Evolutionary conservation across 2,113 vertebrate genomes (phyloP).

Genomic region (Micromys minutus): DNA sequence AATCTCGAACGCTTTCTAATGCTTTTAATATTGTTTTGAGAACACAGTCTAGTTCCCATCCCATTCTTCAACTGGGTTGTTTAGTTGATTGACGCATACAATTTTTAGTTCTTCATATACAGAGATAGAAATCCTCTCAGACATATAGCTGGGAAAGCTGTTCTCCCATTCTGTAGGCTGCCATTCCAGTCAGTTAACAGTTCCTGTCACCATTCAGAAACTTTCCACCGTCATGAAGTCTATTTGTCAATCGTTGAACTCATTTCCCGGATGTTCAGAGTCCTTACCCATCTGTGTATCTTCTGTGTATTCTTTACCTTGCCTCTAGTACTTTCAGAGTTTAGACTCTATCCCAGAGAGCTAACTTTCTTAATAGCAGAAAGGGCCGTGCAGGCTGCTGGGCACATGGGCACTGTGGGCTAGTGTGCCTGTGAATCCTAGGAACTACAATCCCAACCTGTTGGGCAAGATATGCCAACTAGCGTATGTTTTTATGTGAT

Average conservation of each 20-base stretch:
- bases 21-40: not conserved
- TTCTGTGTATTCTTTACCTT: not conserved
- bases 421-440: not conserved
- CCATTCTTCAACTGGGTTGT: not conserved
- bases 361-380: not conserved
- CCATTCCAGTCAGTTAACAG: no score
- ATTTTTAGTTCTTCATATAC: not conserved
- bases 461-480: not conserved
- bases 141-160: not conserved
- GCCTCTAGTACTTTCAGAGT: not conserved
- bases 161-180: not conserved
- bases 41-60: no score
- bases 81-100: not conserved
- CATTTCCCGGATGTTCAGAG: not conserved
- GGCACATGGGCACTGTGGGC: no score
- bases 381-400: not conserved
- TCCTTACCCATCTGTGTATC: not conserved
- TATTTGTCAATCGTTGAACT: not conserved
- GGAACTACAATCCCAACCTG: not conserved
- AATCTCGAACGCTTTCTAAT: no score
- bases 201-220: no score
- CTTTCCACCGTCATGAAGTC: not conserved
- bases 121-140: not conserved
- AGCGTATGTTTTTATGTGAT: not conserved
- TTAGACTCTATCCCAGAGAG: not conserved